Conservation (phyloP, 2,113 vertebrate species). For the Zosterops borbonicus region DNA sequence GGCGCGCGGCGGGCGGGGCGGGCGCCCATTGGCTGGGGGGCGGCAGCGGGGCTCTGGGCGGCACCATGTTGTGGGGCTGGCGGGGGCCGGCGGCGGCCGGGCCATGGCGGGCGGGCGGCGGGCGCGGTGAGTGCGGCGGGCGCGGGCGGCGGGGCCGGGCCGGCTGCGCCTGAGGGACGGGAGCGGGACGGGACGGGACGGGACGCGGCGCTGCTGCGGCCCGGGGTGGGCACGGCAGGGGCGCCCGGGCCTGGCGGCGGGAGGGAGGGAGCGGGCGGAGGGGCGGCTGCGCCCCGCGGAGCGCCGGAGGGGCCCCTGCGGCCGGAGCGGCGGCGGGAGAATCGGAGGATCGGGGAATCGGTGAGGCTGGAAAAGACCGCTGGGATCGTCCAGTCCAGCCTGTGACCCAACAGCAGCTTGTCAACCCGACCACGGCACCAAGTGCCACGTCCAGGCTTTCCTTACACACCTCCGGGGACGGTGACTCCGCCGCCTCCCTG, state of each 20-base stretch:
- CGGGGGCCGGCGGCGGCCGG: not conserved
- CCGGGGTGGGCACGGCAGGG: not conserved
- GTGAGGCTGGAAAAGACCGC: not conserved
- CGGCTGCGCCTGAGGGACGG: too few relatives aligned
- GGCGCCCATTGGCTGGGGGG: not conserved
- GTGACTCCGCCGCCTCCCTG: not conserved
- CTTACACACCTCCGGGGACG: not conserved
- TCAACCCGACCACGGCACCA: not conserved
- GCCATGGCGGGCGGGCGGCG: not conserved
- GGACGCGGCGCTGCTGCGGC: not conserved
- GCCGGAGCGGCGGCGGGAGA: not conserved
- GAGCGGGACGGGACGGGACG: not conserved
- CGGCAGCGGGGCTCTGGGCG: not conserved
- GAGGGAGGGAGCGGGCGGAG: not conserved
- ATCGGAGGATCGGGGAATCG: not conserved
- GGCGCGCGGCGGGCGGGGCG: not conserved
- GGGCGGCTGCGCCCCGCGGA: not conserved
- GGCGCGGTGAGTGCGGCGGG: too few relatives aligned
- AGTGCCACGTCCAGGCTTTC: not conserved
- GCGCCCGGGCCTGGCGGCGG: not conserved
- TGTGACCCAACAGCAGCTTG: not conserved
- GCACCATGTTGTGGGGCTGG: not conserved
- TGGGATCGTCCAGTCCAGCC: not conserved
- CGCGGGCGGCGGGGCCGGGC: too few relatives aligned
- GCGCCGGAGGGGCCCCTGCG: not conserved